phyloP scores from a whole-genome alignment of 2,888 invertebrate genomes.

The Stenchaetothrips biformis region DNA sequence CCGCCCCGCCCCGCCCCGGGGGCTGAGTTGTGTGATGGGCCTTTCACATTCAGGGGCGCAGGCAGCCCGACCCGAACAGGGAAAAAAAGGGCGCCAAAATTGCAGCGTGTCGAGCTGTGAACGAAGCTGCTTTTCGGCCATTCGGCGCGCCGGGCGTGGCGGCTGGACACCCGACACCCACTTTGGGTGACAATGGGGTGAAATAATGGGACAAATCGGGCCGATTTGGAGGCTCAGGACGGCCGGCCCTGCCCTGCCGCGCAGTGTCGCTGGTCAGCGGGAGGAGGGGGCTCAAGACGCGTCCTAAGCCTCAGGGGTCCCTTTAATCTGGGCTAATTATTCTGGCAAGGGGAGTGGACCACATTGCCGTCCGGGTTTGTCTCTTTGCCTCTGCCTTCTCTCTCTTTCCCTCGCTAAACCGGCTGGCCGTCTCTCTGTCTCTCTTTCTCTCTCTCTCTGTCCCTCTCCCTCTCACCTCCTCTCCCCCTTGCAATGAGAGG shows the following conservation, averaged over 20 bases:
- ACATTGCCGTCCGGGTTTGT: neutral
- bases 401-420: neutral
- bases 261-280: neutral
- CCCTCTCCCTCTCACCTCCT: neutral
- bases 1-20: neutral
- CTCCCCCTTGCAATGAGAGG: neutral
- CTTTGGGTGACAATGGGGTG: neutral
- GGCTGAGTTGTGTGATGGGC: neutral
- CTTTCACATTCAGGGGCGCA: neutral
- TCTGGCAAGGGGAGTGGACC: neutral
- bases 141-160: neutral
- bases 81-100: neutral
- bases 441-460: conserved; percentile 4
- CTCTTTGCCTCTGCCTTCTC: neutral
- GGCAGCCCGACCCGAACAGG: neutral
- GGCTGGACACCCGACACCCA: neutral
- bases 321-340: conserved; percentile 23
- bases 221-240: neutral
- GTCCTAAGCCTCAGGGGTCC: conserved; percentile 3
- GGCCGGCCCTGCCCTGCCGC: neutral
- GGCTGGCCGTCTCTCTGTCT: neutral
- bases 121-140: neutral
- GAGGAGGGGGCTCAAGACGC: conserved; percentile 3
- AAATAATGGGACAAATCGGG: neutral
- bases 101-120: neutral